Conservation (phyloP, 2,888 invertebrate genomes). For the Tenthredo mesomela region DNA sequence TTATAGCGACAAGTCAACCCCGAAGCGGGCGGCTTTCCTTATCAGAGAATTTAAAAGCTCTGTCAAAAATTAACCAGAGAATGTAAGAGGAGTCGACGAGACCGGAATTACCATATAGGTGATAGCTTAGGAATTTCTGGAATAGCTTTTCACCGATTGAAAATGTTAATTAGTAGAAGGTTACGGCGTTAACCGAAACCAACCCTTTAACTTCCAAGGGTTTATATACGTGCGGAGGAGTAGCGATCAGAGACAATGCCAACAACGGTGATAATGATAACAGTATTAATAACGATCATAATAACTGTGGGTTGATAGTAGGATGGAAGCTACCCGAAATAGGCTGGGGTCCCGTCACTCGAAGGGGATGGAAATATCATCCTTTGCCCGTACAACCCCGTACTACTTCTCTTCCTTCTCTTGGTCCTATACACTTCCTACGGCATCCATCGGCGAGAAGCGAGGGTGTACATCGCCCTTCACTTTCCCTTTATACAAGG, state of each 20-base stretch:
- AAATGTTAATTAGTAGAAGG: background rate
- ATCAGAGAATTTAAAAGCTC: background rate
- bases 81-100: background rate
- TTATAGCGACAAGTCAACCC: background rate
- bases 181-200: background rate
- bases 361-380: slow-evolving; percentile 52
- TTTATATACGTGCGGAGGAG: background rate
- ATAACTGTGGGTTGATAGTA: background rate
- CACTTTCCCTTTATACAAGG: background rate
- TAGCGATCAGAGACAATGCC: background rate
- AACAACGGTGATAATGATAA: slow-evolving; percentile 30
- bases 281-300: slow-evolving; percentile 39
- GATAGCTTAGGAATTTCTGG: background rate
- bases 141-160: background rate
- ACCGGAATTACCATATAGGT: no score
- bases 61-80: background rate
- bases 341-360: slow-evolving; percentile 22
- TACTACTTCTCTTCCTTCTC: background rate
- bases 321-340: slow-evolving; percentile 33
- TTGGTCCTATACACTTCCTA: slow-evolving; percentile 12
- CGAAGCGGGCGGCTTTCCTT: background rate
- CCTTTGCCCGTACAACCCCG: slow-evolving; percentile 16
- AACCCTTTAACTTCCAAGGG: background rate
- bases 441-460: slow-evolving; percentile 3
- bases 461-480: slow-evolving; percentile 40